A percentile compares a stretch with the other conserved stretches of the same genome.
These are phyloP conservation scores for Holothuria leucospilota DNA, from an alignment of 53 echinoderm and acorn worm species.

Conservation along the genomic window DNA sequence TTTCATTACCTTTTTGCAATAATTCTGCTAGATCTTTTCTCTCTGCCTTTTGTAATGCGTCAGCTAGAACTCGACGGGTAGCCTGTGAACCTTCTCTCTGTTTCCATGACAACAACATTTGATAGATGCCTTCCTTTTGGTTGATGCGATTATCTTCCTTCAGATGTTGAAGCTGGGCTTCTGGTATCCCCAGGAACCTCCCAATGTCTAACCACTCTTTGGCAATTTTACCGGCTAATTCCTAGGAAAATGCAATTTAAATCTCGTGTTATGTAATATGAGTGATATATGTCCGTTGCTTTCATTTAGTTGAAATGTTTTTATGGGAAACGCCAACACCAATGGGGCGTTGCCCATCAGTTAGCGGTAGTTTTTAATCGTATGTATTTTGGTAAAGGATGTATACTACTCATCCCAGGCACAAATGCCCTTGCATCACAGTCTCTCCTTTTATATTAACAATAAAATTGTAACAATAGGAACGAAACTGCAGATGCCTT, in stretches of 20 bases:
- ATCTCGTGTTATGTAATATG: too few relatives aligned
- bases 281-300: too few relatives aligned
- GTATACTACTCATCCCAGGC: too few relatives aligned
- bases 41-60: neutral
- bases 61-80: neutral
- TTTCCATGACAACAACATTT: constrained; percentile 21
- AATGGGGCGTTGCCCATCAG: too few relatives aligned
- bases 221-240: neutral
- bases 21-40: constrained; percentile 2
- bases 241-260: neutral
- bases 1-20: neutral
- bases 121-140: neutral
- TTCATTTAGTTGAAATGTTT: too few relatives aligned
- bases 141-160: neutral
- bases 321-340: too few relatives aligned
- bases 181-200: neutral
- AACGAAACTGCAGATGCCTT: too few relatives aligned
- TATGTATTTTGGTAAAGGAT: too few relatives aligned
- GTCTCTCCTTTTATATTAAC: too few relatives aligned
- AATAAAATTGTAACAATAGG: too few relatives aligned
- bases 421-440: too few relatives aligned
- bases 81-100: neutral
- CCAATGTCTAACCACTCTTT: constrained; percentile 1
- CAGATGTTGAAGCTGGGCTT: neutral
- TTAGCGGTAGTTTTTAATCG: too few relatives aligned